phyloP scores from a whole-genome alignment of 2,888 invertebrate species.

The Lepeophtheirus nordmannii region DNA sequence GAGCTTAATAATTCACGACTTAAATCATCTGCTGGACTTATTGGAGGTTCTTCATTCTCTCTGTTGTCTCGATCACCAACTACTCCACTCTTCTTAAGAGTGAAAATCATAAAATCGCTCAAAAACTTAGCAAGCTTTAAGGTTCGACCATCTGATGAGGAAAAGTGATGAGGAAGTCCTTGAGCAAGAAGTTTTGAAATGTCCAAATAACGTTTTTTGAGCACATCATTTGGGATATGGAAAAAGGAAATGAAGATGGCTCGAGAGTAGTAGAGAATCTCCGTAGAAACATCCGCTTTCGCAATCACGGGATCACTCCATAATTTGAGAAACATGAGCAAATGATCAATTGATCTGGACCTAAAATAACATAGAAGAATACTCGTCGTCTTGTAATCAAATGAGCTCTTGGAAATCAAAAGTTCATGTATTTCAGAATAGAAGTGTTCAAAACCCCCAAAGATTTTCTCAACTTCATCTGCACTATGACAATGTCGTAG shows the following conservation, averaged over 20 bases:
- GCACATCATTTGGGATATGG: background rate
- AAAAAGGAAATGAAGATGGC: conserved; percentile 1
- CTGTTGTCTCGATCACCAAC: background rate
- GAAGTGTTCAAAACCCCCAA: background rate
- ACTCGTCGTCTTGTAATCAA: background rate
- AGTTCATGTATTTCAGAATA: background rate
- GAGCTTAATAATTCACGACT: background rate
- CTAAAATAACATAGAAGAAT: background rate
- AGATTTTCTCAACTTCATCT: background rate
- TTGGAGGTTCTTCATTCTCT: background rate
- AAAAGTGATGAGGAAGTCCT: conserved; percentile 18
- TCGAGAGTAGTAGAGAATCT: conserved; percentile 14
- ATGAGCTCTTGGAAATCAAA: background rate
- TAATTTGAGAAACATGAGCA: background rate
- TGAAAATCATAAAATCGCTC: conserved; percentile 12
- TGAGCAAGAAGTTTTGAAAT: background rate
- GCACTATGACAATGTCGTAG: background rate
- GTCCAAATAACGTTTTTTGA: background rate
- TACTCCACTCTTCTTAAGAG: conserved; percentile 1
- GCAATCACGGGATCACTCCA: conserved; percentile 22
- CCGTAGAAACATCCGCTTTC: conserved; percentile 3
- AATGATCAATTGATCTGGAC: background rate
- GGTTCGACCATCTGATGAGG: conserved; percentile 5
- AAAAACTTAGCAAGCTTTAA: conserved; percentile 13
- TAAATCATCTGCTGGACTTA: background rate